Evolutionary conservation across 2,113 vertebrate genomes (phyloP), one percentile per base, ranked within the genome.

Genomic region (Tautogolabrus adspersus): DNA sequence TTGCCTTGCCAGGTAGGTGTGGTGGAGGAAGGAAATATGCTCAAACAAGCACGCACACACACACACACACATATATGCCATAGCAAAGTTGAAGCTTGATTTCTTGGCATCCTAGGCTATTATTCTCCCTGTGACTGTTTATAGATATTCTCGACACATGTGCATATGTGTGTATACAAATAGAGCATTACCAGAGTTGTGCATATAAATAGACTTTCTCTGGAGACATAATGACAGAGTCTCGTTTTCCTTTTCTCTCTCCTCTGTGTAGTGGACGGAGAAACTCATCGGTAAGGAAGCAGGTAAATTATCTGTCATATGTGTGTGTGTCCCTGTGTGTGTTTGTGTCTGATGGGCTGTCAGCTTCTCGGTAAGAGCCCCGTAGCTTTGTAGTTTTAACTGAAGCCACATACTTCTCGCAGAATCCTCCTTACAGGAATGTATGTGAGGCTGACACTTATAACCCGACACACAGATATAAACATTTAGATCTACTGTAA

Each of bases 1-100:
- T 82, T 97, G 96, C 91, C 93, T 97, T 83, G 96, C 96, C 94
- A 98, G 98, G 98, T 99, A 93, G 89, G 96, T 95, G 83, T 80
- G 89, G 84, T 87, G 73, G 64, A 62, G 75, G 85, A 88, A 87
- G 73, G 77, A 86, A 90, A 77, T 65, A 59, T 19, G 42, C 65
- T 21, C 46, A 18, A 57, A 46, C 37, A 10, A 38, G 58, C 44
- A 40, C 21, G 22, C 56, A 56, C 64, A 65, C 65, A 67, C 56
- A 56, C 64, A 65, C 65, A 67, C 66, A 69, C 61, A 16, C 54
- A 54, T 63, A 47, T 81, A 61, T 68, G 80, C 66, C 51, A 69
- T 73, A 69, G 77, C 65, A 23, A 51, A 2, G 16, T 86, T 86
- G 71, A 46, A 69, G 54, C 58, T 44, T 60, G 12, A 85, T 83